phyloP scores from a whole-genome alignment of 2,113 vertebrate species.

The Corythornis cristatus region DNA sequence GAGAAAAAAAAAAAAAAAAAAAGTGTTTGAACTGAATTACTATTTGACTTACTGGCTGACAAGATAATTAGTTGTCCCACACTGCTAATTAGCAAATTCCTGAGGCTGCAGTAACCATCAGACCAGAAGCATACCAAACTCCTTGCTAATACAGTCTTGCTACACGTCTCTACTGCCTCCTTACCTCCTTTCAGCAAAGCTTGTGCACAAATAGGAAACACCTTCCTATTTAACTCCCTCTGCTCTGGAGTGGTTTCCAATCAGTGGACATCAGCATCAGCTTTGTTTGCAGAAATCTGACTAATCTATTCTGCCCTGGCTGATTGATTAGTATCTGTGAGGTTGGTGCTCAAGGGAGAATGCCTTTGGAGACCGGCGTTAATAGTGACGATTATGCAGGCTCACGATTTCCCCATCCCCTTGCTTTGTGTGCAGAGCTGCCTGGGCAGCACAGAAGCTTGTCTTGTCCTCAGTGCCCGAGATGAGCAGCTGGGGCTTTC shows the following conservation, averaged over 20 bases:
- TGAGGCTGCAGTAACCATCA: slow-evolving; percentile 18
- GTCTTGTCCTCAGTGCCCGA: not conserved
- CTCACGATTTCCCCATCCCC: not conserved
- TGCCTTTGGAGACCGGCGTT: fast-evolving
- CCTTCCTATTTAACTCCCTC: not conserved
- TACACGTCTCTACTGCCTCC: not conserved
- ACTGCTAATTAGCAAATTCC: slow-evolving; percentile 47
- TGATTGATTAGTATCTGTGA: not conserved
- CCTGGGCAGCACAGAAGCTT: not conserved
- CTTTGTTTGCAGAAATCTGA: not conserved
- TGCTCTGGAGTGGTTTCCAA: not conserved
- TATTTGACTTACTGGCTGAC: not conserved
- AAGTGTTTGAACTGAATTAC: not conserved
- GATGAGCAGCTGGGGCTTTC: not conserved
- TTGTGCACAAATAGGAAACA: not conserved
- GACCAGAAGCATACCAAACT: not conserved
- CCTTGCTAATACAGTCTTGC: not conserved
- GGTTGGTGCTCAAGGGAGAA: not conserved
- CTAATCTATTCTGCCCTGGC: not conserved
- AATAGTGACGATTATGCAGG: not conserved
- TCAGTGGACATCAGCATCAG: not conserved
- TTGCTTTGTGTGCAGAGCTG: fast-evolving
- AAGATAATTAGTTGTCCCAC: slow-evolving; percentile 26
- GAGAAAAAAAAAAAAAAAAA: fast-evolving
- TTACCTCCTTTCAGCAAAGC: not conserved